phyloP scores from a whole-genome alignment of 2,113 vertebrate species.

The Rhinoptilus africanus region DNA sequence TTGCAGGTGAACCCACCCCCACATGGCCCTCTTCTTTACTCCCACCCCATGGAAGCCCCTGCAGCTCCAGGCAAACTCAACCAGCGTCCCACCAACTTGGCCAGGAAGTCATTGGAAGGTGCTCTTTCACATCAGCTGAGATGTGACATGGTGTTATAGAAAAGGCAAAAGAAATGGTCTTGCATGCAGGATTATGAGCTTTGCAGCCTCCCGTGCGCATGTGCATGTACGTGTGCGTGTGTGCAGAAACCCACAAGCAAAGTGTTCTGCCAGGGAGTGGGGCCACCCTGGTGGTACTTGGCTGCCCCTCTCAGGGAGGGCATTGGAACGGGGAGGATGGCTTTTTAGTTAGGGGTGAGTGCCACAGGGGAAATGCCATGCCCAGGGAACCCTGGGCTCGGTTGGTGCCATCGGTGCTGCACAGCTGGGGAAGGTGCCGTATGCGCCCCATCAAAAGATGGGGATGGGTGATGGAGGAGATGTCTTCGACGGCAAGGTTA shows the following conservation, averaged over 20 bases:
- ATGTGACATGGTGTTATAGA: accelerated
- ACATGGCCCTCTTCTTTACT: background rate
- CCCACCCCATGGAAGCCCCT: background rate
- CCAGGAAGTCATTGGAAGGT: background rate
- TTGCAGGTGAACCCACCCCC: background rate
- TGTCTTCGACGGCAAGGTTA: background rate
- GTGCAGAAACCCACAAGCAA: background rate
- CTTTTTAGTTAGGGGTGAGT: background rate
- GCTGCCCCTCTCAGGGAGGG: background rate
- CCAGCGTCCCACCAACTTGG: background rate
- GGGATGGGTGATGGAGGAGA: accelerated
- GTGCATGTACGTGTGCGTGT: accelerated
- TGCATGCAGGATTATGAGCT: background rate
- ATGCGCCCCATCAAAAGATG: background rate
- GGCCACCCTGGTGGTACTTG: background rate
- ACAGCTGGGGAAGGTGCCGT: accelerated
- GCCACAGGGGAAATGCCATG: background rate
- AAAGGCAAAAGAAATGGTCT: background rate
- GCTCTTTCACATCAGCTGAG: background rate
- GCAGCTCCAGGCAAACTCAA: background rate
- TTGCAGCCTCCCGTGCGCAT: background rate
- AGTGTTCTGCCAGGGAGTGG: accelerated
- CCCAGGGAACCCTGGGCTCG: background rate
- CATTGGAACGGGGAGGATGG: background rate
- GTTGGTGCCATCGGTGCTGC: accelerated